A percentile compares a stretch with the other conserved stretches of the same genome.
phyloP scores from a whole-genome alignment of 2,797 vertebrate genomes.

The Bufotes viridis region DNA sequence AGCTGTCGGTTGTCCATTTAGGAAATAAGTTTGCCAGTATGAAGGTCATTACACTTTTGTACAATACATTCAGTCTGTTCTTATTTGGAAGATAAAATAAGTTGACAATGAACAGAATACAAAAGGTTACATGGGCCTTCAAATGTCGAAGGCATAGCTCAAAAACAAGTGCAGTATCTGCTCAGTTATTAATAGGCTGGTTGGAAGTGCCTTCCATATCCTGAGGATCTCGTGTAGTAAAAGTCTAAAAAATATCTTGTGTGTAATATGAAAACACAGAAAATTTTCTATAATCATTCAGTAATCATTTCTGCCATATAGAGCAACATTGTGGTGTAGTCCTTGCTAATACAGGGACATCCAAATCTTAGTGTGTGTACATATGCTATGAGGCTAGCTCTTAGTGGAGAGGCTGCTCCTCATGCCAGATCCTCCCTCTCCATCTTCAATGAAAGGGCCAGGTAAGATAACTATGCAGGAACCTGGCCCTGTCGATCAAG shows the following conservation, averaged over 20 bases:
- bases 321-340: no score
- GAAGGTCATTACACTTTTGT: constrained; percentile 22
- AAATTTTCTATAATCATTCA: neutral
- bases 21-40: neutral
- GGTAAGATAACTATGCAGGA: no score
- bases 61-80: constrained; percentile 9
- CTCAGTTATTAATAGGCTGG: neutral
- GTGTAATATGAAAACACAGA: no score
- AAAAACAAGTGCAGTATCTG: neutral
- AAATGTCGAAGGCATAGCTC: neutral
- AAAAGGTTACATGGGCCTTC: neutral
- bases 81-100: neutral
- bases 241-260: neutral
- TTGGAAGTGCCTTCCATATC: neutral
- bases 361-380: no score
- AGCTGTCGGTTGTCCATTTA: neutral
- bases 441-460: no score
- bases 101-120: neutral
- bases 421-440: no score
- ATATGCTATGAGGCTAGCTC: no score
- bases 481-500: no score
- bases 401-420: no score
- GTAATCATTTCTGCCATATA: no score
- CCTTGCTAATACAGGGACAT: no score
- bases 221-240: neutral